Evolutionary conservation across 2,888 invertebrate genomes (phyloP), one percentile per base, ranked within the genome.

Genomic region (Melanchra persicariae): DNA sequence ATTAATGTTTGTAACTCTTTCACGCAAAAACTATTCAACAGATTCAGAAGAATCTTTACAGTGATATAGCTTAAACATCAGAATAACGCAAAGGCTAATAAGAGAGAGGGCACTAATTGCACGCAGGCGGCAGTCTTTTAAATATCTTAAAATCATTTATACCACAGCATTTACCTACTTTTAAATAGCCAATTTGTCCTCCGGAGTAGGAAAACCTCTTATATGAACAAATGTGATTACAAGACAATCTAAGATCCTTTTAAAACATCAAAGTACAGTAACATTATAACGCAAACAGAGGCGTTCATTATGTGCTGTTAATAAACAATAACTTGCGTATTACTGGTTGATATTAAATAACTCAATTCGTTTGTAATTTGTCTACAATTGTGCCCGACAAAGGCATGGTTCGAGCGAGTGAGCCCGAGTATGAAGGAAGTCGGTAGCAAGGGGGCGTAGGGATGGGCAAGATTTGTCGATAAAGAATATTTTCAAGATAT

Each of bases 361-460:
- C 95, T 96, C 95, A 95, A 96, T 96, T 95, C 95, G 91, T 95
- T 95, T 95, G 95, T 95, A 96, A 96, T 96, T 96, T 96, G 95
- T 93, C 95, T 94, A 96, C 96, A 94, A 96, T 96, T 96, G 95
- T 96, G 93, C 93, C 92, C 94, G 95, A 96, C 96, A 95, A 95
- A 95, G 95, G 95, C 95, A 93, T 87, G 90, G 92, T 90, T 93
- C 95, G 95, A 96, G 93, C 95, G 95, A 95, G 93, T 95, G 95
- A 95, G 90, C 91, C 94, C 94, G 93, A 94, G 95, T 96, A 95
- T 95, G 95, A 95, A 96, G 96, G 95, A 95, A 96, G 96, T 94
- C 94, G 91, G 93, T 92, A 91, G 93, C 93, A 91, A 90, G 91
- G 93, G 91, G 89, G 87, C 82, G 49, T 89, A 93, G 93, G 71